Conservation (phyloP, 2,888 invertebrate genomes). For the Gibbula magus region DNA sequence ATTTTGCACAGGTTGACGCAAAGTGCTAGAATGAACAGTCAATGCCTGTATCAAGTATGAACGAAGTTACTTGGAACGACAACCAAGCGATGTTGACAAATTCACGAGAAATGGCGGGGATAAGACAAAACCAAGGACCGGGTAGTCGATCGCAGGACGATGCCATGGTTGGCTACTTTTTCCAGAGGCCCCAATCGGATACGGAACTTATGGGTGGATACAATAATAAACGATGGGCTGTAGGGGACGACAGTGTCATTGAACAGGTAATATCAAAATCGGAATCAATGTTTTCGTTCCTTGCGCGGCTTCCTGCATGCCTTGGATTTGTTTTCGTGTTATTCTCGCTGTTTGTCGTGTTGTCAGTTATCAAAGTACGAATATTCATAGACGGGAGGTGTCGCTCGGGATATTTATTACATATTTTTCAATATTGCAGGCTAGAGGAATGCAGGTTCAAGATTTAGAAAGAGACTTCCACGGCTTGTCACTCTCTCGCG, state of each 20-base stretch:
- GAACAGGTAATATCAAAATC: slow-evolving; percentile 74
- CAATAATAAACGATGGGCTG: slow-evolving; percentile 82
- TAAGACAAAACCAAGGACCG: slow-evolving; percentile 56
- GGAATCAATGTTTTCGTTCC: background rate
- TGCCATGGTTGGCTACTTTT: slow-evolving; percentile 94
- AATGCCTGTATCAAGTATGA: slow-evolving; percentile 72
- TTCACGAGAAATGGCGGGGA: slow-evolving; percentile 63
- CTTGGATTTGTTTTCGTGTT: slow-evolving; percentile 13
- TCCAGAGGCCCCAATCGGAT: slow-evolving; percentile 88
- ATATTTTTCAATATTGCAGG: slow-evolving; percentile 37
- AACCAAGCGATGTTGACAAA: slow-evolving; percentile 63
- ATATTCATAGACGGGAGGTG: background rate
- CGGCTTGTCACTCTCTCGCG: slow-evolving; percentile 61
- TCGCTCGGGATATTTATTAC: slow-evolving; percentile 8
- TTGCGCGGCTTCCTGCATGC: slow-evolving; percentile 13
- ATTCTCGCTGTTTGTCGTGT: background rate
- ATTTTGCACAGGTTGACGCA: slow-evolving; percentile 41
- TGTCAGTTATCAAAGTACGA: background rate
- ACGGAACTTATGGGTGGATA: slow-evolving; percentile 81
- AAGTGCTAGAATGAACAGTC: slow-evolving; percentile 58
- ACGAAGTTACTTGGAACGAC: slow-evolving; percentile 72
- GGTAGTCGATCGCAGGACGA: slow-evolving; percentile 84
- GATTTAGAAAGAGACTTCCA: slow-evolving; percentile 72
- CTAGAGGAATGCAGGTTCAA: slow-evolving; percentile 64
- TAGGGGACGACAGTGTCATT: slow-evolving; percentile 90